phyloP scores from a whole-genome alignment of 2,113 vertebrate genomes.

The Lipotes vexillifer region DNA sequence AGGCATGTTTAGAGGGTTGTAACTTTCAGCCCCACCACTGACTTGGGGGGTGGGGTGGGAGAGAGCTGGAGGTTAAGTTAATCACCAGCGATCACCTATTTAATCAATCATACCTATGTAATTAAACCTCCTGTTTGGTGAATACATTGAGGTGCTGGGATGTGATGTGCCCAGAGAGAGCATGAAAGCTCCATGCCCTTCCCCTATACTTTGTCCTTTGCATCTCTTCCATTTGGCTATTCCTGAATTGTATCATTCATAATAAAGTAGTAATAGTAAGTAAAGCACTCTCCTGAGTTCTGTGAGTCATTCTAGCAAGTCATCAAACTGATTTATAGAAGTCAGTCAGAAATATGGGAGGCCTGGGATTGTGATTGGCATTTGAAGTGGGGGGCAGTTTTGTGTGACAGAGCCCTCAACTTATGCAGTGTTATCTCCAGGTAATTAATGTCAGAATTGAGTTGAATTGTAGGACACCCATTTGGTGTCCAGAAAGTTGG shows the following conservation, averaged over 20 bases:
- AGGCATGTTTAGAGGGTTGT: background rate
- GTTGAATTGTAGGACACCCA: background rate
- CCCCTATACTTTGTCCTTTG: accelerated
- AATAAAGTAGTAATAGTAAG: background rate
- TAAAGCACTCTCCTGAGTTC: background rate
- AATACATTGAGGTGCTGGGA: background rate
- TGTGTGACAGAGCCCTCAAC: background rate
- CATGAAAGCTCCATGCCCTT: background rate
- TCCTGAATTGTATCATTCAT: background rate
- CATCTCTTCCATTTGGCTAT: background rate
- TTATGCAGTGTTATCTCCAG: background rate
- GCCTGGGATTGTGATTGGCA: background rate
- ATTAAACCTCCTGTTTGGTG: background rate
- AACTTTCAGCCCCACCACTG: background rate
- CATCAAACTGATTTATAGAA: background rate
- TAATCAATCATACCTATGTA: background rate
- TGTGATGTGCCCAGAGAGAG: accelerated
- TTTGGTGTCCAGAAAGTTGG: background rate
- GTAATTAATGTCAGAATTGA: background rate
- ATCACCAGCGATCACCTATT: background rate
- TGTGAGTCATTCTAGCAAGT: background rate
- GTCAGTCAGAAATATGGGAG: background rate
- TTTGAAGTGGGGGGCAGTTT: background rate
- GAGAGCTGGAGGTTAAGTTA: background rate
- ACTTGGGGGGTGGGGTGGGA: background rate